phyloP scores from a whole-genome alignment of 2,797 vertebrate genomes.

The Pseudomugil gertrudae region DNA sequence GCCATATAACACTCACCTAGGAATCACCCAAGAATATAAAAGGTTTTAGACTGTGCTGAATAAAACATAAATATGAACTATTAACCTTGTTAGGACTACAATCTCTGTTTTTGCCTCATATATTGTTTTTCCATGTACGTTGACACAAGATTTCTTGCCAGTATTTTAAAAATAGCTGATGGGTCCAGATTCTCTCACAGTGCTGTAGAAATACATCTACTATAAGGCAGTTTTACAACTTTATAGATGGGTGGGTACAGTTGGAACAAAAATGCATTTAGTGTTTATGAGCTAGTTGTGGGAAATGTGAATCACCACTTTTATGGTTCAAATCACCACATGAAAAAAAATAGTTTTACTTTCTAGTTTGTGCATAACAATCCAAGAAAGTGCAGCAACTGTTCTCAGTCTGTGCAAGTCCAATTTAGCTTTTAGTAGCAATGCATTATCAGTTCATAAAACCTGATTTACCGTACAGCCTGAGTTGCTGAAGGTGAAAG shows the following conservation, averaged over 20 bases:
- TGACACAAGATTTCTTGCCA: too few relatives aligned
- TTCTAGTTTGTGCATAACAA: not conserved
- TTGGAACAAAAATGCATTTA: not conserved
- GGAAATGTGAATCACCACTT: not conserved
- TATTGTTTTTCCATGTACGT: too few relatives aligned
- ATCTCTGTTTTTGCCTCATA: too few relatives aligned
- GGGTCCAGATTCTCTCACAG: too few relatives aligned
- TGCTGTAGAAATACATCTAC: too few relatives aligned
- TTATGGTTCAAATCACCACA: not conserved
- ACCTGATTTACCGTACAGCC: not conserved
- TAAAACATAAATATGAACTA: too few relatives aligned
- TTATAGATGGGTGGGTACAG: not conserved
- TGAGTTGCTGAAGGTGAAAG: constrained; percentile 12
- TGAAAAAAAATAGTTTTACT: not conserved
- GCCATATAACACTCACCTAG: too few relatives aligned
- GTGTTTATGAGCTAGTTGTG: not conserved
- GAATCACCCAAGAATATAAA: too few relatives aligned
- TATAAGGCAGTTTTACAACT: not conserved
- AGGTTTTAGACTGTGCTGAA: too few relatives aligned
- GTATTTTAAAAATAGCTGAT: too few relatives aligned
- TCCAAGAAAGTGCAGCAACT: not conserved
- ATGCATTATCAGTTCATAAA: not conserved
- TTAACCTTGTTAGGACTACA: too few relatives aligned
- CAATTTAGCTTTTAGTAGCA: not conserved
- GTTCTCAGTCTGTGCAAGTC: not conserved